These are phyloP conservation scores for Siniperca knerii DNA, from an alignment of 2,113 vertebrate species.

Conservation along the genomic window DNA sequence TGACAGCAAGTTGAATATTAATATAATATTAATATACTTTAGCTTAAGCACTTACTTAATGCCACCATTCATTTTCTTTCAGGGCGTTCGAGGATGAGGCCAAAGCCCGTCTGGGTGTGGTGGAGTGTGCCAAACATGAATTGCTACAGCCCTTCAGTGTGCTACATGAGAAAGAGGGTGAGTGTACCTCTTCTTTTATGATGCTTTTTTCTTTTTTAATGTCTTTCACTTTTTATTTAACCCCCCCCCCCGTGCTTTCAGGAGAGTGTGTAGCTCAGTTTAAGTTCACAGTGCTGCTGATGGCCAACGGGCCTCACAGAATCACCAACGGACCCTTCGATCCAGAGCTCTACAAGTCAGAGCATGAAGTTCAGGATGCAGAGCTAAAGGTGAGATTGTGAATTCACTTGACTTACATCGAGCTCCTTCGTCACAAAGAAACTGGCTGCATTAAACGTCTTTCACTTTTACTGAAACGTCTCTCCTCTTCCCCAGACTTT, in stretches of 20 bases:
- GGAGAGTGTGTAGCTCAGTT: slow-evolving; percentile 97
- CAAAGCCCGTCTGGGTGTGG: slow-evolving; percentile 95
- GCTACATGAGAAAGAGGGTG: slow-evolving; percentile 97
- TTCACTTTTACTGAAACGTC: not conserved
- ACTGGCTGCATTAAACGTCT: not conserved
- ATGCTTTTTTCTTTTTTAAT: not conserved
- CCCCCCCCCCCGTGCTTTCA: slow-evolving; percentile 45
- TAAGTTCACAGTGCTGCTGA: slow-evolving; percentile 97
- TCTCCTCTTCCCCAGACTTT: slow-evolving; percentile 85
- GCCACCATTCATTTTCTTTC: slow-evolving; percentile 25
- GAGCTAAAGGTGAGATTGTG: slow-evolving; percentile 89
- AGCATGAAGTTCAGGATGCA: slow-evolving; percentile 93
- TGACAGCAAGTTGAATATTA: not conserved
- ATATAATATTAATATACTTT: not conserved
- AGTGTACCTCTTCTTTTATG: slow-evolving; percentile 47
- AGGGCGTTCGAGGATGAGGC: slow-evolving; percentile 97
- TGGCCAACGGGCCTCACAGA: slow-evolving; percentile 96
- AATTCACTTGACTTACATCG: not conserved
- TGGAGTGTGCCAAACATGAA: slow-evolving; percentile 97
- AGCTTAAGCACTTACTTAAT: not conserved
- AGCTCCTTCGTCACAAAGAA: not conserved
- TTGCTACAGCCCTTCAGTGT: slow-evolving; percentile 96
- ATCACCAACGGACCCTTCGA: slow-evolving; percentile 94
- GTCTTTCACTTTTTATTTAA: not conserved
- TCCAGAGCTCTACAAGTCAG: slow-evolving; percentile 93